Conservation (phyloP, 2,797 vertebrate genomes). For the Cephalopachus bancanus region DNA sequence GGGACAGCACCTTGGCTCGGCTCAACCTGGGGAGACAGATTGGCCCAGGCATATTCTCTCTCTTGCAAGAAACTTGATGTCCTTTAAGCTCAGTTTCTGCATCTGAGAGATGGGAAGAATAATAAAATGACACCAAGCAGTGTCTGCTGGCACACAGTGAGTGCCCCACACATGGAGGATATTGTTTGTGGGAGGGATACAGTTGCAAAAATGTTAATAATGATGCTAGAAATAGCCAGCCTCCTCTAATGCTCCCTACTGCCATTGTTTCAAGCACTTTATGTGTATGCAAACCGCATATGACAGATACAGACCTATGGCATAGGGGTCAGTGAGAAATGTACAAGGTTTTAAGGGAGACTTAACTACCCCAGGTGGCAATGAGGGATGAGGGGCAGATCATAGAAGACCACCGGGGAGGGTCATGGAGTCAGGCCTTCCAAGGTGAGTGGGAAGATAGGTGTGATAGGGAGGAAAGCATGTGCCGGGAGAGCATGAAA, state of each 20-base stretch:
- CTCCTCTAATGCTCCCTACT: background rate
- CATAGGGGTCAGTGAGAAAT: background rate
- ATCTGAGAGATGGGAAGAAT: background rate
- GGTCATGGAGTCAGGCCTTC: background rate
- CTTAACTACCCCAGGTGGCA: background rate
- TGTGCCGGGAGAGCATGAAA: background rate
- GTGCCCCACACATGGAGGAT: background rate
- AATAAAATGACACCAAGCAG: background rate
- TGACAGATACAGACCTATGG: background rate
- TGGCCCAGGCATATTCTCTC: background rate
- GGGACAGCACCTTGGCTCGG: rapidly evolving
- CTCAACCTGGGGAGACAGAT: background rate
- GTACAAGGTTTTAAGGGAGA: background rate
- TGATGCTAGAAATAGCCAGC: background rate
- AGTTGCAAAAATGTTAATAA: background rate
- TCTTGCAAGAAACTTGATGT: background rate
- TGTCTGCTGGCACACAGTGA: background rate
- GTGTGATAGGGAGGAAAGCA: background rate
- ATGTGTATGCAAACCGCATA: rapidly evolving
- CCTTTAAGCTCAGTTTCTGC: background rate
- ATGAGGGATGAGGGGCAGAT: background rate
- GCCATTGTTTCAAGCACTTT: background rate
- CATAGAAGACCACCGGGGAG: background rate
- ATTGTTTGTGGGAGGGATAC: background rate
- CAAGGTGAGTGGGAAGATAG: background rate